A percentile compares a stretch with the other conserved stretches of the same genome.
phyloP scores from a whole-genome alignment of 2,888 invertebrate species.

The Biston stratarius region DNA sequence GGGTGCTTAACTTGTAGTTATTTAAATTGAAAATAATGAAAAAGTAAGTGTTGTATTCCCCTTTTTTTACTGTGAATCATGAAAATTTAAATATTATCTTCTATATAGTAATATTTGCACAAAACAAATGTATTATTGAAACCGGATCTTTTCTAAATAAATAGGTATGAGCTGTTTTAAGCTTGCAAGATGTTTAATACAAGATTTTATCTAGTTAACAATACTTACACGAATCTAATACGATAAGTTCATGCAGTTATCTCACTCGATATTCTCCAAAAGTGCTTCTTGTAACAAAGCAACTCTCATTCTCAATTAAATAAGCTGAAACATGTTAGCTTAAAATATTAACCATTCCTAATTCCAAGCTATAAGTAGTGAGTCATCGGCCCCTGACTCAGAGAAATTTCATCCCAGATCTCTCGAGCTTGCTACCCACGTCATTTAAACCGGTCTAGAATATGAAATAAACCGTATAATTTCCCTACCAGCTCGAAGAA shows the following conservation, averaged over 20 bases:
- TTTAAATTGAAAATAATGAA: slow-evolving; percentile 52
- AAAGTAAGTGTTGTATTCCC: slow-evolving; percentile 46
- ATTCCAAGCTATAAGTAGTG: slow-evolving; percentile 64
- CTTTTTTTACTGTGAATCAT: slow-evolving; percentile 15
- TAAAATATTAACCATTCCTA: slow-evolving; percentile 63
- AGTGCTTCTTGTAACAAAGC: slow-evolving; percentile 40
- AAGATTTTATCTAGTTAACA: slow-evolving; percentile 10
- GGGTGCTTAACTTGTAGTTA: slow-evolving; percentile 50
- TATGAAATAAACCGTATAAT: slow-evolving; percentile 48
- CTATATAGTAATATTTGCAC: too few species aligned
- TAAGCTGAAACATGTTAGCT: slow-evolving; percentile 48
- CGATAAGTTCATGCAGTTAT: slow-evolving; percentile 18
- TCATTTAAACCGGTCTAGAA: slow-evolving; percentile 56
- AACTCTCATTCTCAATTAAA: slow-evolving; percentile 45
- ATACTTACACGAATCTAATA: not conserved
- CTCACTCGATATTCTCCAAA: slow-evolving; percentile 34
- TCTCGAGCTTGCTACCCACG: slow-evolving; percentile 53
- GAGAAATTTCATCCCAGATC: slow-evolving; percentile 64
- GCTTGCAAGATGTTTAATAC: not conserved
- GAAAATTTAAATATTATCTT: not conserved
- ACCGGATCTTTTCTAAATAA: not conserved
- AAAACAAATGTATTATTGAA: not conserved
- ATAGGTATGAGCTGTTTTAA: not conserved
- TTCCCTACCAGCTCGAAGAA: slow-evolving; percentile 45
- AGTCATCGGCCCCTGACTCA: slow-evolving; percentile 73